Conservation (phyloP, 1,140 invertebrate species). For the Streblospio benedicti region DNA sequence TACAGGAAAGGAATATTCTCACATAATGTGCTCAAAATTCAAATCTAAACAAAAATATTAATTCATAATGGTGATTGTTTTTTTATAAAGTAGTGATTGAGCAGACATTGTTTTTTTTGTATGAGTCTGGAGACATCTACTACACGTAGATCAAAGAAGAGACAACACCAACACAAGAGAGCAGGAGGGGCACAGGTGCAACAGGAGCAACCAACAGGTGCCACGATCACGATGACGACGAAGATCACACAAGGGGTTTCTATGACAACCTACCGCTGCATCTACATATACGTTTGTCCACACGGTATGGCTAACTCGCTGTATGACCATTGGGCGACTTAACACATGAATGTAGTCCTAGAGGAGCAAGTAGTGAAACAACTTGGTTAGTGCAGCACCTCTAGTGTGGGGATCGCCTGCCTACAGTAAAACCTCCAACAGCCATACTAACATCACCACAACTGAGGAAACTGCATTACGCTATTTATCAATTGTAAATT, state of each 20-base stretch:
- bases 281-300: conserved; percentile 43
- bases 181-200: background rate
- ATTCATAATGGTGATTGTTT: too few species aligned
- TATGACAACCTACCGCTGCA: conserved; percentile 17
- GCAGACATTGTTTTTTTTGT: too few species aligned
- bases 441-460: background rate
- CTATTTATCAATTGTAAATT: too few species aligned
- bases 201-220: background rate
- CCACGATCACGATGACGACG: too few species aligned
- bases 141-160: too few species aligned
- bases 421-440: background rate
- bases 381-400: background rate
- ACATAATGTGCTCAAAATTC: too few species aligned
- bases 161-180: too few species aligned
- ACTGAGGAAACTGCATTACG: background rate
- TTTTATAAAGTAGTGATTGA: too few species aligned
- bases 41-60: too few species aligned
- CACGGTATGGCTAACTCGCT: conserved; percentile 25
- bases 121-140: too few species aligned
- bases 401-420: background rate
- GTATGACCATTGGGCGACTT: conserved; percentile 38
- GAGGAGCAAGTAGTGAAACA: background rate
- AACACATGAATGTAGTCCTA: conserved; percentile 44
- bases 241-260: background rate
- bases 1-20: too few species aligned